Conservation (phyloP, 2,888 invertebrate species). For the Pristionchus arcanus region DNA sequence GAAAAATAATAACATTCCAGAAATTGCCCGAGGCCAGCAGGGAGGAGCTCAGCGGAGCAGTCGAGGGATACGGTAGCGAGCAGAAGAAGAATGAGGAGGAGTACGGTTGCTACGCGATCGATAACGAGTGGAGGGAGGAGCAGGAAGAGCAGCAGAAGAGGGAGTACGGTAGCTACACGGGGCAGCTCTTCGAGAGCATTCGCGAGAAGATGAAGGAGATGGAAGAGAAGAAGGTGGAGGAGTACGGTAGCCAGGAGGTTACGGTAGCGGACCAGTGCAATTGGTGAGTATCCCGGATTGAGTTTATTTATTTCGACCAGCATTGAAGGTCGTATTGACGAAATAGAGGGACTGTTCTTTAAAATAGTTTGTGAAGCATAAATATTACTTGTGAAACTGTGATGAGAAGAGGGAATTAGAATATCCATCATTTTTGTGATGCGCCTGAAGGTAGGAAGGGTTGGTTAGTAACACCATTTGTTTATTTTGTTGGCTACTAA, state of each 20-base stretch:
- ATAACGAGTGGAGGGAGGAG: not conserved
- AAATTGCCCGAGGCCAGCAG: not conserved
- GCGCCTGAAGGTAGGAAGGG: too few relatives aligned
- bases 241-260: not conserved
- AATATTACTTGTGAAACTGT: too few relatives aligned
- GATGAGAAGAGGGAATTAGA: too few relatives aligned
- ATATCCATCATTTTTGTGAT: too few relatives aligned
- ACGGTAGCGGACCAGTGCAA: not conserved
- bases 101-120: not conserved
- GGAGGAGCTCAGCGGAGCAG: not conserved
- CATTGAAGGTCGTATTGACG: not conserved
- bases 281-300: not conserved
- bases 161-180: not conserved
- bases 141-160: not conserved
- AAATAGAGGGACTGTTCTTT: not conserved
- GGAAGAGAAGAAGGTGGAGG: not conserved
- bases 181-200: not conserved
- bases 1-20: not conserved
- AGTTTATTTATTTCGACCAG: not conserved
- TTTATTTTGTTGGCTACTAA: too few relatives aligned
- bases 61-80: not conserved
- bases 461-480: too few relatives aligned
- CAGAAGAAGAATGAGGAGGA: not conserved
- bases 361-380: too few relatives aligned
- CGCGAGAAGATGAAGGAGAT: not conserved